Base-by-base conservation (phyloP, 2,113 vertebrate genomes). In the Chiloscyllium plagiosum region DNA sequence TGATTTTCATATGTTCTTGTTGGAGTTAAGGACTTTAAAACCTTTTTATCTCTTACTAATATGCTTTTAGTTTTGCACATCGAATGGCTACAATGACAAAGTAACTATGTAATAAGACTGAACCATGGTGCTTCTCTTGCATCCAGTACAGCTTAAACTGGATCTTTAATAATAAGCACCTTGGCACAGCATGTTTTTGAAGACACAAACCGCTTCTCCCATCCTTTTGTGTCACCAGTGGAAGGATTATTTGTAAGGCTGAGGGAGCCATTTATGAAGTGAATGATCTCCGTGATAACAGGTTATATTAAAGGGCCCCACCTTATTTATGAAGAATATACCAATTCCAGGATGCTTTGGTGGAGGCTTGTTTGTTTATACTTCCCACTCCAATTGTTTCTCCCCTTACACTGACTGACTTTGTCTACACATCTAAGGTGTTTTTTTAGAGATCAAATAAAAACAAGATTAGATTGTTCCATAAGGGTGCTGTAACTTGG, bases 1-100 rank as follows among this genome's bases (percentile, higher is more conserved):
- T 96, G 15, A 93, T 96, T 96, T 95, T 95, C 94, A 94, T 96
- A 37, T 87, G 6, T 68, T 96, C 95, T 33, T 86, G 7, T 15
- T 95, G 50, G 56, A 29, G 52, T 94, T 72, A 85, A 47, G 47
- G 69, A 90, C 85, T 52, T 70, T 94, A 69, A 69, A 70, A 10
- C 50, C 15, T 65, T 90, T 56, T 65, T 17, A 65, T 15, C 87
- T 90, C 12, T 4, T 61, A 61, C 19, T 29, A 42, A 86, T 50
- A 86, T 37, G 19, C 6, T 85, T 47, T 6, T 22, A 24, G 22
- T 47, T 26, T 86, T 20, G 83, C 47, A 86, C 20, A 50, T 50
- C 7, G 42, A 4, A 19, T 50, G 20, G 6, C 24, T 10, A 86
- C 0, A 56, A 5, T 65, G 61, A 56, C 0, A 50, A 33, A 65